Evolutionary conservation across 35 echinoderm and acorn worm species (phyloP).

Genomic region (Apostichopus californicus): DNA sequence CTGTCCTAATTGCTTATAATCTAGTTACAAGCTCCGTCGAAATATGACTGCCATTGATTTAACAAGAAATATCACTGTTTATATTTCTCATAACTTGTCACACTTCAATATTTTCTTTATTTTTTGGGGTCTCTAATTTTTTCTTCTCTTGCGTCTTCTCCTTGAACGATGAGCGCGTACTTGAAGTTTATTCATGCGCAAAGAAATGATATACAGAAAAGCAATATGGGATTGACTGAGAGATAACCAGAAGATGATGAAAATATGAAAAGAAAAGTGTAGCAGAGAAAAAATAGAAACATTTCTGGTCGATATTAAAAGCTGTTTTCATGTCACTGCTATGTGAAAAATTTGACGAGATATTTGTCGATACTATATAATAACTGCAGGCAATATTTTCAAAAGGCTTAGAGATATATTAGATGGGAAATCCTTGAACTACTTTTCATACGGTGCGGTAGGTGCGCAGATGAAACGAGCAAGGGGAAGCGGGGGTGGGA

Average conservation of each 20-base stretch:
- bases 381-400: too few species aligned
- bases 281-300: neutral
- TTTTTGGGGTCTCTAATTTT: neutral
- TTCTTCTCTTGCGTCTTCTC: neutral
- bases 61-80: conserved; percentile 19
- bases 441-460: too few species aligned
- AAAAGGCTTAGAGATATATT: too few species aligned
- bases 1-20: conserved; percentile 54
- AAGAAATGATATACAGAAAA: neutral
- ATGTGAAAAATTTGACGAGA: too few species aligned
- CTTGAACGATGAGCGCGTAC: neutral
- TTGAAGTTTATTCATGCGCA: neutral
- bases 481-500: too few species aligned
- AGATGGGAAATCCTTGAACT: too few species aligned
- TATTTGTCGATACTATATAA: too few species aligned
- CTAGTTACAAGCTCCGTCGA: conserved; percentile 26
- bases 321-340: too few species aligned
- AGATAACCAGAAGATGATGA: neutral
- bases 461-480: too few species aligned
- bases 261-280: neutral
- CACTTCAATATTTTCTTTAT: conserved; percentile 19
- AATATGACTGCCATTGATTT: conserved; percentile 43
- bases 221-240: neutral
- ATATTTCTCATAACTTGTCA: conserved; percentile 27
- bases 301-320: neutral